A percentile compares a stretch with the other conserved stretches of the same genome.
Evolutionary conservation across 2,113 vertebrate species (phyloP).

Genomic region (Tragulus kanchil): DNA sequence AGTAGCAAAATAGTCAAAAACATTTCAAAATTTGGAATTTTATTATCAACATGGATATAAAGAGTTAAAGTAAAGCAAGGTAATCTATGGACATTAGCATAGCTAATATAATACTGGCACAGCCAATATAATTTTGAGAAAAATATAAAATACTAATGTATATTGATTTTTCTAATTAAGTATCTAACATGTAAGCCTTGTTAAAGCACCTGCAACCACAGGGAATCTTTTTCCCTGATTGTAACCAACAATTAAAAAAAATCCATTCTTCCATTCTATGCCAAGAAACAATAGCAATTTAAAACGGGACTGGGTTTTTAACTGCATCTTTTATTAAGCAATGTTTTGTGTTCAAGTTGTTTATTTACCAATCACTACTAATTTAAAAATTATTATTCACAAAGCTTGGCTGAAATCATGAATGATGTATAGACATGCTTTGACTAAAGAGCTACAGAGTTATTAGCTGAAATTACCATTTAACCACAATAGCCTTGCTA

Average conservation of each 20-base stretch:
- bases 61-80: slow-evolving; percentile 7
- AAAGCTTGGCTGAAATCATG: slow-evolving; percentile 57
- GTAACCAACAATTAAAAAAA: background rate
- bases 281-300: slow-evolving; percentile 55
- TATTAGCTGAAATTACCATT: slow-evolving; percentile 46
- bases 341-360: slow-evolving; percentile 40
- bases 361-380: slow-evolving; percentile 66
- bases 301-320: background rate
- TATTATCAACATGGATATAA: slow-evolving; percentile 37
- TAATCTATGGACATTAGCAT: background rate
- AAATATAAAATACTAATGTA: slow-evolving; percentile 51
- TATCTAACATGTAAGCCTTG: slow-evolving; percentile 14
- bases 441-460: slow-evolving; percentile 57
- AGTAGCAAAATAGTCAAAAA: slow-evolving; percentile 27
- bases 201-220: slow-evolving; percentile 26
- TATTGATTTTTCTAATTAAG: slow-evolving; percentile 53
- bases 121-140: slow-evolving; percentile 21
- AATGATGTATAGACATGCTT: slow-evolving; percentile 48
- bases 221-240: background rate
- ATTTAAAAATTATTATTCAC: slow-evolving; percentile 70
- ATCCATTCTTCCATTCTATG: slow-evolving; percentile 18
- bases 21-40: slow-evolving; percentile 24
- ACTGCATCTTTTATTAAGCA: slow-evolving; percentile 56
- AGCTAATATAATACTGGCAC: background rate
- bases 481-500: slow-evolving; percentile 59